These are phyloP conservation scores for Megaustenia siamemsis DNA, from an alignment of 2,888 invertebrate species.

Conservation along the genomic window DNA sequence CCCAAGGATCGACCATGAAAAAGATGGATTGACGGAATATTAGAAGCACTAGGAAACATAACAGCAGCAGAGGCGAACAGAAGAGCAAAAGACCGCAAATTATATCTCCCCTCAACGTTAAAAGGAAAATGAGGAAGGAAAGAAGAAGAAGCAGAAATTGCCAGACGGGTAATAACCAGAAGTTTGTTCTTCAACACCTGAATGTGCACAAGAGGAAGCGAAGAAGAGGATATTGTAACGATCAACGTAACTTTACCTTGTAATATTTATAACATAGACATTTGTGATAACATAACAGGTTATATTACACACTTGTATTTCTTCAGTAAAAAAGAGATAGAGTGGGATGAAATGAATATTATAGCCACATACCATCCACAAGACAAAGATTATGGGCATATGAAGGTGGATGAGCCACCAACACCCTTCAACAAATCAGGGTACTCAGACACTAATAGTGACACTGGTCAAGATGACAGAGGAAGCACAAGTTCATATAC, in stretches of 20 bases:
- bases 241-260: neutral
- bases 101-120: no score
- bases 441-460: slow-evolving; percentile 80
- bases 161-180: no score
- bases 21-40: no score
- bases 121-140: no score
- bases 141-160: no score
- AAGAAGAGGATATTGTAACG: neutral
- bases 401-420: slow-evolving; percentile 96
- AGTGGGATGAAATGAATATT: slow-evolving; percentile 96
- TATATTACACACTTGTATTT: neutral
- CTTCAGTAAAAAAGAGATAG: slow-evolving; percentile 69
- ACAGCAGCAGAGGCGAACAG: no score
- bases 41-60: no score
- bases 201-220: no score
- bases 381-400: slow-evolving; percentile 99
- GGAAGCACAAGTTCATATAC: slow-evolving; percentile 62
- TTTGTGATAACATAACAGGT: neutral
- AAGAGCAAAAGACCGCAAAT: no score
- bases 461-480: slow-evolving; percentile 75
- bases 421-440: slow-evolving; percentile 89
- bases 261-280: neutral
- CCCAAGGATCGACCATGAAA: no score
- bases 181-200: no score
- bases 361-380: slow-evolving; percentile 97